Conservation (phyloP, 2,113 vertebrate genomes). For the Agapornis roseicollis region DNA sequence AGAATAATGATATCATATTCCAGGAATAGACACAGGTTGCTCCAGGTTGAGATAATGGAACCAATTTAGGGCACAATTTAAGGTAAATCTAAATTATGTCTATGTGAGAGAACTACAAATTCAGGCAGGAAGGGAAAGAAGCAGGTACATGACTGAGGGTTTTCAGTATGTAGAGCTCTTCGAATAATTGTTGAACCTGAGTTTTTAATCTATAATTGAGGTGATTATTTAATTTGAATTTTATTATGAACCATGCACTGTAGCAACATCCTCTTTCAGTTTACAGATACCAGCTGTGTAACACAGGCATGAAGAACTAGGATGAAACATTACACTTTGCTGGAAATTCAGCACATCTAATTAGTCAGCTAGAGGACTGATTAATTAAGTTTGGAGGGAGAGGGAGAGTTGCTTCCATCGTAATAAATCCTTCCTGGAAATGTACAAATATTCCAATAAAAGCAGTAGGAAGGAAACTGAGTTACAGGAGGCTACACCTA, state of each 20-base stretch:
- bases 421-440: slow-evolving; percentile 37
- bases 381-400: slow-evolving; percentile 44
- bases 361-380: slow-evolving; percentile 52
- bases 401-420: neutral
- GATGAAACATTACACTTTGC: slow-evolving; percentile 18
- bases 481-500: neutral
- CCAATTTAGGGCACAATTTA: slow-evolving; percentile 9
- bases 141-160: neutral
- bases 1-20: slow-evolving; percentile 21
- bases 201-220: slow-evolving; percentile 55
- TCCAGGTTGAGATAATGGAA: slow-evolving; percentile 24
- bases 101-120: neutral
- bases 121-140: neutral
- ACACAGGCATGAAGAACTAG: neutral
- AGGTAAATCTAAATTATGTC: slow-evolving; percentile 23
- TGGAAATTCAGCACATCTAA: slow-evolving; percentile 32
- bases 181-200: slow-evolving; percentile 25
- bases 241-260: slow-evolving; percentile 33
- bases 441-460: neutral
- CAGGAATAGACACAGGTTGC: slow-evolving; percentile 22
- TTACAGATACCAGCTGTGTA: slow-evolving; percentile 24
- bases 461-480: neutral
- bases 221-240: slow-evolving; percentile 53
- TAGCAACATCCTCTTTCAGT: slow-evolving; percentile 10
- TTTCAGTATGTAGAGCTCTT: slow-evolving; percentile 15